Percentiles rank a stretch among this genome's conserved stretches.
These are phyloP conservation scores for Agonopterix alstromeriana DNA, from an alignment of 2,888 invertebrate species.

Conservation along the genomic window DNA sequence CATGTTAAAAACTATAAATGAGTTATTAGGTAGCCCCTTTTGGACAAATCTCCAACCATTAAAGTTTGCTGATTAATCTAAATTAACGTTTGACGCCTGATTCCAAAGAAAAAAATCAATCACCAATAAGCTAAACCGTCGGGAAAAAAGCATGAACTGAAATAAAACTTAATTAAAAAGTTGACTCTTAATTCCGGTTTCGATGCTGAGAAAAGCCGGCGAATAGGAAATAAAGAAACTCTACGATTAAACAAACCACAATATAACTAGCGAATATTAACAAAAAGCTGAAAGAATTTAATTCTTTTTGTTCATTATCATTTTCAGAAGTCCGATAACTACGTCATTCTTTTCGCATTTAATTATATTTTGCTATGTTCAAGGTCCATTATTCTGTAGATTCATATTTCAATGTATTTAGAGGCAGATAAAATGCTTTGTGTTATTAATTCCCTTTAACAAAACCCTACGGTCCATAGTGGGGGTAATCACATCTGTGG, in stretches of 20 bases:
- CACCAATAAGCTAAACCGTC: constrained; percentile 19
- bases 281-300: too few species aligned
- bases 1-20: too few species aligned
- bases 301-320: too few species aligned
- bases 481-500: constrained; percentile 29
- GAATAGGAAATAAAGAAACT: constrained; percentile 22
- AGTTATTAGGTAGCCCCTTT: too few species aligned
- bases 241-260: not conserved
- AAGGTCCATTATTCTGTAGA: constrained; percentile 11
- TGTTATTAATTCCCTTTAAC: not conserved
- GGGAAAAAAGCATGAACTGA: constrained; percentile 22
- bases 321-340: too few species aligned
- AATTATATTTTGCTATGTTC: constrained; percentile 16
- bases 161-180: constrained; percentile 45
- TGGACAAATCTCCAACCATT: too few species aligned
- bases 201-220: constrained; percentile 13
- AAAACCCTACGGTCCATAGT: constrained; percentile 7
- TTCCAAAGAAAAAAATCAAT: constrained; percentile 16
- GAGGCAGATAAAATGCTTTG: not conserved
- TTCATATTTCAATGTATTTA: not conserved
- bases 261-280: not conserved
- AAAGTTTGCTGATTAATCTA: too few species aligned
- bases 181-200: constrained; percentile 24
- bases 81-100: too few species aligned
- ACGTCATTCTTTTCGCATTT: too few species aligned